Base-by-base conservation (phyloP, 2,797 vertebrate species). In the Esox masquinongy region DNA sequence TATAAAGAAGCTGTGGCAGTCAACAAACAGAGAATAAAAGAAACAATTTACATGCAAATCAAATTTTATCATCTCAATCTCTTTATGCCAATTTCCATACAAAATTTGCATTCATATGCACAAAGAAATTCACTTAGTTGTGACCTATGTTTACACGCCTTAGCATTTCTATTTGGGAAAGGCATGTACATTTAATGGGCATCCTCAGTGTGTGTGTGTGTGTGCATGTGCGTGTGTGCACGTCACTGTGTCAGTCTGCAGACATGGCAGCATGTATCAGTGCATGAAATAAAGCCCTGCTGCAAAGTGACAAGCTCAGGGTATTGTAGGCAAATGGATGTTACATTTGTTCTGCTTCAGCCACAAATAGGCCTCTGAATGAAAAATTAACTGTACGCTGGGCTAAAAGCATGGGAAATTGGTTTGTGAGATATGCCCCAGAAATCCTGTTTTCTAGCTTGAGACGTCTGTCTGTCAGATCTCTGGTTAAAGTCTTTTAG, bases 21-120 rank as follows among this genome's bases (percentile, higher is more conserved):
- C 80, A 85, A 86, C 61, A 80, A 81, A 87, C 78, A 77, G 43
- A 73, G 79, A 87, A 87, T 77, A 86, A 80, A 88, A 84, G 93
- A 93, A 93, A 92, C 89, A 92, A 94, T 94, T 94, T 94, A 88
- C 93, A 94, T 95, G 93, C 89, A 94, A 94, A 94, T 94, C 90
- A 91, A 92, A 92, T 84, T 89, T 91, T 94, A 94, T 93, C 92
- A 90, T 88, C 84, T 85, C 88, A 84, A 91, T 92, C 92, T 93
- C 86, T 86, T 89, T 90, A 83, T 90, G 82, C 87, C 89, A 90
- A 82, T 91, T 92, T 85, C 82, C 70, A 74, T 4, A 49, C 81
- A 83, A 88, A 86, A 91, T 92, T 88, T 92, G 91, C 88, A 92
- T 92, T 92, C 86, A 87, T 89, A 91, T 91, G 88, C 89, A 91